Evolutionary conservation across 2,113 vertebrate species (phyloP).

Genomic region (Dromas ardeola): DNA sequence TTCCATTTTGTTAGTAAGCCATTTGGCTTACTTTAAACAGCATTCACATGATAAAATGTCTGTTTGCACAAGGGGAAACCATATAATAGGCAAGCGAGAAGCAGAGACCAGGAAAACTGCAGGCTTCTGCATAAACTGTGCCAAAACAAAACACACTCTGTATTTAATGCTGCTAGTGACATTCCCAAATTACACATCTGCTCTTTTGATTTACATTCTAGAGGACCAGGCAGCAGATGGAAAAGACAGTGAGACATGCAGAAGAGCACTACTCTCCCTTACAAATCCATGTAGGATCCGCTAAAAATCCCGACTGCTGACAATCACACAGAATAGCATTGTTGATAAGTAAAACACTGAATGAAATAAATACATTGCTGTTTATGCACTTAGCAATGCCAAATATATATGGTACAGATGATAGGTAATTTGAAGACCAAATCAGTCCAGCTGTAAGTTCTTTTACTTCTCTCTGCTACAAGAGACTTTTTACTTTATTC

Average conservation of each 20-base stretch:
- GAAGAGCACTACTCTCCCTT: slow-evolving; percentile 23
- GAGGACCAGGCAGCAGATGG: slow-evolving; percentile 15
- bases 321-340: neutral
- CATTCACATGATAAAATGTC: neutral
- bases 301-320: slow-evolving; percentile 13
- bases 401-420: neutral
- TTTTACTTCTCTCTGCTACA: neutral
- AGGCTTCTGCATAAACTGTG: slow-evolving; percentile 26
- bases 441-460: neutral
- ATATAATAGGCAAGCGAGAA: neutral
- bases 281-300: neutral
- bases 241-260: neutral
- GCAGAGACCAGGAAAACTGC: neutral
- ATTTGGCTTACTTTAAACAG: neutral
- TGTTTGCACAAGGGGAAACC: neutral
- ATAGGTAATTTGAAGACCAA: neutral
- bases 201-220: slow-evolving; percentile 30
- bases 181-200: slow-evolving; percentile 18
- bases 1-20: too few relatives aligned
- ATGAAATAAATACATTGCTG: neutral
- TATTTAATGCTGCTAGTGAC: slow-evolving; percentile 42
- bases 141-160: neutral
- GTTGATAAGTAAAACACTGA: neutral
- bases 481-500: neutral
- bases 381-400: neutral